Evolutionary conservation across 2,888 invertebrate species (phyloP).

Genomic region (Imbricaverruca yamaguchii): DNA sequence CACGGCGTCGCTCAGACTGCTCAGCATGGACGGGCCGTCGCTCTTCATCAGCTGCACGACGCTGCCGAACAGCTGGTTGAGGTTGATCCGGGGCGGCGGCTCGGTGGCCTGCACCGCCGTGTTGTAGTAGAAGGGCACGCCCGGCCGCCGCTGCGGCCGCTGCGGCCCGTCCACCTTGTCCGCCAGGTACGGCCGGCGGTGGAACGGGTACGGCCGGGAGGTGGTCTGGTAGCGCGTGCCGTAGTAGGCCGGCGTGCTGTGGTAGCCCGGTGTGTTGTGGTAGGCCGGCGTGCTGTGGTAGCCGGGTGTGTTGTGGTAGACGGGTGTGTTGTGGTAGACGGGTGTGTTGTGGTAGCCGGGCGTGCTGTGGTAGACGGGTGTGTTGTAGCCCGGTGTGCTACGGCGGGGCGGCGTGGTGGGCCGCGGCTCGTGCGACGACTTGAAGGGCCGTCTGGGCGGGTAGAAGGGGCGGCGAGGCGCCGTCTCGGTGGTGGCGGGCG

Average conservation of each 20-base stretch:
- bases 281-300: neutral
- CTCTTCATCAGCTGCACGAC: constrained; percentile 10
- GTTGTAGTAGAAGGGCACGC: constrained; percentile 21
- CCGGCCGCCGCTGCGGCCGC: neutral
- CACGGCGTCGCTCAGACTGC: neutral
- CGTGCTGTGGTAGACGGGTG: neutral
- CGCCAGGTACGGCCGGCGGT: neutral
- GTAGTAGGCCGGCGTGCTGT: neutral
- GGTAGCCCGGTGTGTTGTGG: neutral
- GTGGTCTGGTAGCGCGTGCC: neutral
- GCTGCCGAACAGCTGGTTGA: constrained; percentile 14
- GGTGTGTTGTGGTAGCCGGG: neutral
- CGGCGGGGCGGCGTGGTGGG: neutral
- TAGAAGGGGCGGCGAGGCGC: neutral
- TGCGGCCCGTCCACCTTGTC: neutral
- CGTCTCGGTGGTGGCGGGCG: neutral
- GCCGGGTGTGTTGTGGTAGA: neutral
- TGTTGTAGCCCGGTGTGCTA: neutral
- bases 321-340: neutral
- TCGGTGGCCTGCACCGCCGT: neutral
- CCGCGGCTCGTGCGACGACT: too few relatives aligned
- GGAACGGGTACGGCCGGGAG: neutral
- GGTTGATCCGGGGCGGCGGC: neutral
- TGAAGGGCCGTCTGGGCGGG: neutral
- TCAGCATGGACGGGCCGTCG: constrained; percentile 2